These are phyloP conservation scores for Hypomecis atomaria DNA, from an alignment of 2,888 invertebrate genomes.

Conservation along the genomic window DNA sequence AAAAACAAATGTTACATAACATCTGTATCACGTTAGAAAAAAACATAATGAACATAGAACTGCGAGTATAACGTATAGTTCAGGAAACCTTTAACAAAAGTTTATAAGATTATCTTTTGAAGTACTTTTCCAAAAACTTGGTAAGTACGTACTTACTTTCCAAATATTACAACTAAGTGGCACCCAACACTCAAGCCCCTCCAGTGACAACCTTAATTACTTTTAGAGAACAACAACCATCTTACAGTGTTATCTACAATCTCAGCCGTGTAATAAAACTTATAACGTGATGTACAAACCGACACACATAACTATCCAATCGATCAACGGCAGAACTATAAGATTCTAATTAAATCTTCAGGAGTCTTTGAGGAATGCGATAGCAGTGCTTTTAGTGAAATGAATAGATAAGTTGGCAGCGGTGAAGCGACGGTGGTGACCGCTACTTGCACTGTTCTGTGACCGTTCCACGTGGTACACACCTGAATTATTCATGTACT, in stretches of 20 bases:
- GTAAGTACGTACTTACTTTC: background rate
- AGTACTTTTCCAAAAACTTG: background rate
- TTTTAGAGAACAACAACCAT: conserved; percentile 12
- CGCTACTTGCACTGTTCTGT: conserved; percentile 75
- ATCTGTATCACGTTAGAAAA: no score
- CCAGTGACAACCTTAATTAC: conserved; percentile 29
- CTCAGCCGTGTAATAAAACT: conserved; percentile 39
- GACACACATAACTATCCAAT: background rate
- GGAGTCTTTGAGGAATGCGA: background rate
- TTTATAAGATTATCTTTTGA: background rate
- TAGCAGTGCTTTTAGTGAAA: background rate
- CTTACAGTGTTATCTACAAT: conserved; percentile 8
- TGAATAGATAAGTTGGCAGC: background rate
- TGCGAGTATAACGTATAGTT: no score
- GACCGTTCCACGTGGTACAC: conserved; percentile 75
- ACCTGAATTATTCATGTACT: conserved; percentile 77
- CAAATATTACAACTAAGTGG: background rate
- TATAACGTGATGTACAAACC: conserved; percentile 19
- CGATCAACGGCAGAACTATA: background rate
- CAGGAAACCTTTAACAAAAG: no score
- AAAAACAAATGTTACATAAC: no score
- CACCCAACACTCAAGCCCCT: conserved; percentile 2
- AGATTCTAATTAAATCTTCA: background rate
- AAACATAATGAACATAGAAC: no score
- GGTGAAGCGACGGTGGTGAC: conserved; percentile 54